These are phyloP conservation scores for Psix sp. DNA, from an alignment of 1,140 invertebrate species.

Conservation along the genomic window DNA sequence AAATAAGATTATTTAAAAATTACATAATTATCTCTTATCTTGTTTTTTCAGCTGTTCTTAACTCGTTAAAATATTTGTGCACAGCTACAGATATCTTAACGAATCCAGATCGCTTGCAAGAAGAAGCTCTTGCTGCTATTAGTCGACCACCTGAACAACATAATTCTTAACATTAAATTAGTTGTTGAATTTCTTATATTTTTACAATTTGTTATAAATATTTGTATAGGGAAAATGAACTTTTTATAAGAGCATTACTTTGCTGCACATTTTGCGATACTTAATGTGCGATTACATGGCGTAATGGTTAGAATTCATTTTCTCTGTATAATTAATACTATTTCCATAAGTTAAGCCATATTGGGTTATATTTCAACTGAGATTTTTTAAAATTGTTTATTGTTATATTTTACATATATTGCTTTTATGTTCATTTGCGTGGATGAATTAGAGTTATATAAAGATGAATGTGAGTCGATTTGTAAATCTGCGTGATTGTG, in stretches of 20 bases:
- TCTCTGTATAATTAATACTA: conserved; percentile 6
- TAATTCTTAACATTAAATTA: conserved; percentile 65
- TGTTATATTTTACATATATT: too few species aligned
- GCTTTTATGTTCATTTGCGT: too few species aligned
- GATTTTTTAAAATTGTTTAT: conserved; percentile 9
- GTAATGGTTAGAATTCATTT: conserved; percentile 22
- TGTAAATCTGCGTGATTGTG: conserved; percentile 25
- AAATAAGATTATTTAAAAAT: too few species aligned
- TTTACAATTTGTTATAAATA: too few species aligned
- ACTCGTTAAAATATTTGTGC: conserved; percentile 92
- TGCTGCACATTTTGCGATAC: too few species aligned
- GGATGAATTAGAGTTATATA: too few species aligned
- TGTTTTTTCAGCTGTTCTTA: conserved; percentile 88
- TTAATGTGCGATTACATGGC: too few species aligned
- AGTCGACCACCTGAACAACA: conserved; percentile 67
- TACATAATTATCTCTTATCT: too few species aligned
- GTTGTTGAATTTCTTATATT: conserved; percentile 12
- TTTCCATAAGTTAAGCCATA: conserved; percentile 5
- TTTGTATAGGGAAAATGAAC: too few species aligned
- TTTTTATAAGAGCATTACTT: too few species aligned
- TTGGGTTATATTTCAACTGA: conserved; percentile 1
- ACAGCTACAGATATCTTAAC: conserved; percentile 95
- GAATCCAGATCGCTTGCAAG: conserved; percentile 89
- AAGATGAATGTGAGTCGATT: conserved; percentile 18
- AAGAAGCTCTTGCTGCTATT: conserved; percentile 86